Conservation (phyloP, 1,140 invertebrate genomes). For the Brachionus angularis region DNA sequence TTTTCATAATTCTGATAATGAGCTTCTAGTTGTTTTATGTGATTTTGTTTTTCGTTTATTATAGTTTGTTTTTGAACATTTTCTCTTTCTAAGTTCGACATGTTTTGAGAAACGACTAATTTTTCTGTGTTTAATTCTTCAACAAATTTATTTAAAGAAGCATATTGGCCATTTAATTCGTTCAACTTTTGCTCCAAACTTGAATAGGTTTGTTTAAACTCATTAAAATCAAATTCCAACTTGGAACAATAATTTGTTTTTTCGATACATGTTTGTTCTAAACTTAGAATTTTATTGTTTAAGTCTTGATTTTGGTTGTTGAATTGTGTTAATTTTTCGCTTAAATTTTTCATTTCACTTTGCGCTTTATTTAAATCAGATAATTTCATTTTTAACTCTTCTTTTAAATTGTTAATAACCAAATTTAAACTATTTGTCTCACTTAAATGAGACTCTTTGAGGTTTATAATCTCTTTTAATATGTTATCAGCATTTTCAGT, state of each 20-base stretch:
- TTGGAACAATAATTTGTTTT: not conserved
- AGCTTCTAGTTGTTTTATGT: conserved; percentile 11
- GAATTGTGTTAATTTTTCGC: not conserved
- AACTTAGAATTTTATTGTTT: not conserved
- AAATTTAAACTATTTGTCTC: conserved; percentile 1
- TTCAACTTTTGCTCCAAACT: not conserved
- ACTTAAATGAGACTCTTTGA: conserved; percentile 6
- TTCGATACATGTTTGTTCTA: not conserved
- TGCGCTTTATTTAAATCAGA: conserved; percentile 3
- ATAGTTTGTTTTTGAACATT: not conserved
- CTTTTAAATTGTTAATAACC: not conserved
- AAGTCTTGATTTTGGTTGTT: not conserved
- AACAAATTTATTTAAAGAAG: not conserved
- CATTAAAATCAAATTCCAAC: not conserved
- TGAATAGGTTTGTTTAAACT: not conserved
- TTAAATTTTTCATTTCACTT: conserved; percentile 3
- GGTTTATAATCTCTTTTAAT: not conserved
- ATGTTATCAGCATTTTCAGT: conserved; percentile 22
- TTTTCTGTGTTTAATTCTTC: not conserved
- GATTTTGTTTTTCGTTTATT: conserved; percentile 7
- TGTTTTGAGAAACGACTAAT: not conserved
- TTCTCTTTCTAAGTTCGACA: not conserved
- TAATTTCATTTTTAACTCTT: not conserved
- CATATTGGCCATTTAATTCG: not conserved
- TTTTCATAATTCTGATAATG: conserved; percentile 31